These are phyloP conservation scores for Clarias batrachus DNA, from an alignment of 2,113 vertebrate species.

Conservation along the genomic window DNA sequence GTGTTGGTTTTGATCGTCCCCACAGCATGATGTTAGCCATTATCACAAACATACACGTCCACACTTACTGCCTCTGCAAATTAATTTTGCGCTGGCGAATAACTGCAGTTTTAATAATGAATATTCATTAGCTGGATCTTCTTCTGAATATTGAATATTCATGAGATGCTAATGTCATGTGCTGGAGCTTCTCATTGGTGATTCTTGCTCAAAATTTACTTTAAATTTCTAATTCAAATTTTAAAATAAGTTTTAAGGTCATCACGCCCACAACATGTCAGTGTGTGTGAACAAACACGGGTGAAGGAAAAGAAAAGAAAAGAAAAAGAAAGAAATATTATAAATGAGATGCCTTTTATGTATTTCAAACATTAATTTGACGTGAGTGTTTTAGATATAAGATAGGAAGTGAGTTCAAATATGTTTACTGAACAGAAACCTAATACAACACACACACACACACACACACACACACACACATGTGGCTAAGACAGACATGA, in stretches of 20 bases:
- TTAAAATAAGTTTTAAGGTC: not conserved
- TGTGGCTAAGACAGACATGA: too few species aligned
- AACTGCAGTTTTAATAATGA: not conserved
- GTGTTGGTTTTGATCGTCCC: not conserved
- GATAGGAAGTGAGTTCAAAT: not conserved
- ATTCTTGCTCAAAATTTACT: not conserved
- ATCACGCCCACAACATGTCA: not conserved
- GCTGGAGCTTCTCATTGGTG: not conserved
- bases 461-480: constrained; percentile 43
- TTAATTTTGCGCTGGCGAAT: not conserved
- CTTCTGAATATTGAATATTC: constrained; percentile 13
- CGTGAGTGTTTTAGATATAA: not conserved
- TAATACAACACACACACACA: constrained; percentile 1
- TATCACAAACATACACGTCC: not conserved
- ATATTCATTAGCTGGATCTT: not conserved
- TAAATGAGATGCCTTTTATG: not conserved
- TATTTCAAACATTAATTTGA: not conserved
- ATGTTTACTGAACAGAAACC: not conserved
- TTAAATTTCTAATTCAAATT: not conserved
- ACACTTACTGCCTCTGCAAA: not conserved
- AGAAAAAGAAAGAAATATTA: not conserved
- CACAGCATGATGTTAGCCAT: not conserved
- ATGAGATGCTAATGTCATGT: constrained; percentile 1
- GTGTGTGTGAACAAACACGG: not conserved
- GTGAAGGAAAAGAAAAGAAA: not conserved